Percentiles rank a stretch among this genome's conserved stretches.
Evolutionary conservation across 2,888 invertebrate genomes (phyloP).

Genomic region (Ischnura elegans): DNA sequence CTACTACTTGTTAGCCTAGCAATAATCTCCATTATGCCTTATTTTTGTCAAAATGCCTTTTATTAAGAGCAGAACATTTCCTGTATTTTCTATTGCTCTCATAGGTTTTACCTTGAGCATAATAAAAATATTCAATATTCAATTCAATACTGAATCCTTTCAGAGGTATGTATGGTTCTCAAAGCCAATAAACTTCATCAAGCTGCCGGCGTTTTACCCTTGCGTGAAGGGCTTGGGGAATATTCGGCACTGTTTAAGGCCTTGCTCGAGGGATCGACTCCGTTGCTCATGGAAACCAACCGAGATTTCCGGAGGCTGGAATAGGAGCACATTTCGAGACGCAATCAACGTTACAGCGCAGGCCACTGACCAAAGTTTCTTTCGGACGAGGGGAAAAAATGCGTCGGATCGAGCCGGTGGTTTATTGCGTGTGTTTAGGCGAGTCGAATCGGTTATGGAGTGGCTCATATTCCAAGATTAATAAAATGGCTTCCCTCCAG

Average conservation of each 20-base stretch:
- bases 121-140: too few relatives aligned
- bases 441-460: background rate
- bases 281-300: background rate
- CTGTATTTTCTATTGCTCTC: too few relatives aligned
- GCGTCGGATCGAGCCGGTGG: background rate
- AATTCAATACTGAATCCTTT: background rate
- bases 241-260: conserved; percentile 26
- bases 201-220: background rate
- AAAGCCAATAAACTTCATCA: background rate
- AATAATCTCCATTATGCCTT: too few relatives aligned
- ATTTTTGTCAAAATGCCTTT: too few relatives aligned
- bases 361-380: background rate
- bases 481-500: background rate
- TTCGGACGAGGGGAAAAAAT: background rate
- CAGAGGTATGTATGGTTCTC: background rate
- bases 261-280: background rate
- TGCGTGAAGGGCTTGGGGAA: background rate
- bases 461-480: conserved; percentile 2
- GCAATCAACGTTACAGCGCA: background rate
- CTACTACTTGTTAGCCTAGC: too few relatives aligned
- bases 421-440: conserved; percentile 9
- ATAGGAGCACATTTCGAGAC: background rate
- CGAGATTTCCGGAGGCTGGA: background rate
- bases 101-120: too few relatives aligned
- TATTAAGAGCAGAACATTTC: too few relatives aligned